Evolutionary conservation across 2,888 invertebrate species (phyloP).

Genomic region (Phorcus lineatus): DNA sequence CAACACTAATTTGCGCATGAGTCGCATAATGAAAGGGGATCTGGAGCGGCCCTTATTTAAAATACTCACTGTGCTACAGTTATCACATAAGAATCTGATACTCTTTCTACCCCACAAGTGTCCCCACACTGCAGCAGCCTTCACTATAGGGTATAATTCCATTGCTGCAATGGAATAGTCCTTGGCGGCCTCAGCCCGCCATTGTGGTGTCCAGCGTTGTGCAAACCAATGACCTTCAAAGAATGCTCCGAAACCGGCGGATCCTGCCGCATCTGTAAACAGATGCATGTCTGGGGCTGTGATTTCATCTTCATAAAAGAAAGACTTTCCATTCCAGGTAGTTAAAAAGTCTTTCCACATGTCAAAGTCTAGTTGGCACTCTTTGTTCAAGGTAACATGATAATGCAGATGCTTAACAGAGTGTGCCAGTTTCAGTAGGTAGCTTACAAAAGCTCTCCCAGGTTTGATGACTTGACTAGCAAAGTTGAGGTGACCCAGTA

Average conservation of each 20-base stretch:
- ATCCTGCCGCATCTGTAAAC: background rate
- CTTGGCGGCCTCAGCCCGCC: background rate
- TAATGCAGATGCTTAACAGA: conserved; percentile 27
- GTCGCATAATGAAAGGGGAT: conserved; percentile 29
- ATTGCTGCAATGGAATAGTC: conserved; percentile 24
- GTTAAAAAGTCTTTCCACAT: conserved; percentile 36
- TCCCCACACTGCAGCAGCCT: conserved; percentile 27
- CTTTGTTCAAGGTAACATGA: conserved; percentile 19
- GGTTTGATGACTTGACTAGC: conserved; percentile 28
- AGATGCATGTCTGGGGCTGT: background rate
- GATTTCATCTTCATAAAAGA: conserved; percentile 34
- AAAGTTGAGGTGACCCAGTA: conserved; percentile 34
- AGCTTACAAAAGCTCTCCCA: conserved; percentile 27
- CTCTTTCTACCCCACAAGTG: conserved; percentile 10
- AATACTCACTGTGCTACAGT: conserved; percentile 25
- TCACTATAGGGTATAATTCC: conserved; percentile 33
- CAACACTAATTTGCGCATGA: conserved; percentile 30
- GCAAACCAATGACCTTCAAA: conserved; percentile 36
- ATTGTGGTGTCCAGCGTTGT: conserved; percentile 30
- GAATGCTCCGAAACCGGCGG: conserved; percentile 4
- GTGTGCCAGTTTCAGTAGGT: conserved; percentile 2
- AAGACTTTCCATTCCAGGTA: conserved; percentile 39
- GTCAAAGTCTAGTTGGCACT: conserved; percentile 25
- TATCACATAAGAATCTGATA: conserved; percentile 35
- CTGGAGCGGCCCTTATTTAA: conserved; percentile 29